Evolutionary conservation across 1,140 invertebrate species (phyloP).

Genomic region (Druon quercuslanigerum): DNA sequence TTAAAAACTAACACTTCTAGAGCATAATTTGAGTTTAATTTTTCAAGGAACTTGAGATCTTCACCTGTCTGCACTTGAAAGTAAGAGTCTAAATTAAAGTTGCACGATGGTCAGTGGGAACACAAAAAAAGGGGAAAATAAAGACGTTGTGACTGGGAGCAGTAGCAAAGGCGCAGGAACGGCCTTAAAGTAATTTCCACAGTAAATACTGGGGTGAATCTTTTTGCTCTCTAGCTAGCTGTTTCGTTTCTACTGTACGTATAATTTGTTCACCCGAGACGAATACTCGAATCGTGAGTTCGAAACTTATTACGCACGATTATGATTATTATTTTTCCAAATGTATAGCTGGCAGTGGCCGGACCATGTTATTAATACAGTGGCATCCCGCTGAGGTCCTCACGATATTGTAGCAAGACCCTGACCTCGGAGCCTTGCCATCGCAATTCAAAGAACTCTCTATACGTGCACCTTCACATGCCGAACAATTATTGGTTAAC

Average conservation of each 20-base stretch:
- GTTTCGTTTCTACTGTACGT: neutral
- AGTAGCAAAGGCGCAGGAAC: constrained; percentile 10
- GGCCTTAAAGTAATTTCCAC: constrained; percentile 15
- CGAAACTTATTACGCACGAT: constrained; percentile 61
- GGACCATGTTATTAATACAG: constrained; percentile 61
- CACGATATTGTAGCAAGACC: constrained; percentile 61
- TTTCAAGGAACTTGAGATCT: too few species aligned
- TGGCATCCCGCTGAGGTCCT: constrained; percentile 64
- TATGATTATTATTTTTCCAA: constrained; percentile 64
- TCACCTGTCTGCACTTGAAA: too few species aligned
- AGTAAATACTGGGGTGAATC: neutral
- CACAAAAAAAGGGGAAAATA: neutral
- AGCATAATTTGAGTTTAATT: too few species aligned
- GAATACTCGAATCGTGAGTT: constrained; percentile 3
- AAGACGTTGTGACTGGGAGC: neutral
- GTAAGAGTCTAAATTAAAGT: neutral
- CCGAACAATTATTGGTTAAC: constrained; percentile 19
- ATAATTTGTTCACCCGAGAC: constrained; percentile 11
- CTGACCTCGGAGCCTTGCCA: constrained; percentile 55
- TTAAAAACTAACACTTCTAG: too few species aligned
- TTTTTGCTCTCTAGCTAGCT: too few species aligned
- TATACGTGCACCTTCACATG: constrained; percentile 22
- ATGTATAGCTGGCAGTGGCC: constrained; percentile 51
- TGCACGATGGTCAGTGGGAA: neutral
- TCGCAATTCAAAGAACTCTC: constrained; percentile 37